Percentiles rank a stretch among this genome's conserved stretches.
phyloP scores from a whole-genome alignment of 2,797 vertebrate species.

The Limosa lapponica region DNA sequence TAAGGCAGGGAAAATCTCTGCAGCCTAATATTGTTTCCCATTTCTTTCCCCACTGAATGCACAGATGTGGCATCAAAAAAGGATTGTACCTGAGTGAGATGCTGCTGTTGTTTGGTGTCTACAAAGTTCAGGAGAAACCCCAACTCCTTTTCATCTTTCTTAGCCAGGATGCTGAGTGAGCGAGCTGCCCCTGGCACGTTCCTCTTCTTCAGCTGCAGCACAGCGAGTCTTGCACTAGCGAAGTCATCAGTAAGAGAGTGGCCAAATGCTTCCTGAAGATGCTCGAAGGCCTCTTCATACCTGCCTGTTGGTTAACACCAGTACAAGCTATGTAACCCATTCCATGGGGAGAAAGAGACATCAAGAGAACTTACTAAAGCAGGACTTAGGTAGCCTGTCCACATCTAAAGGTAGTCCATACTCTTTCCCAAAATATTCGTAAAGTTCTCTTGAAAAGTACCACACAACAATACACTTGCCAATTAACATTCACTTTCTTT shows the following conservation, averaged over 20 bases:
- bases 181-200: conserved; percentile 74
- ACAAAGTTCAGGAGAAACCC: conserved; percentile 84
- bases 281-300: conserved; percentile 78
- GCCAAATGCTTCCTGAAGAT: conserved; percentile 83
- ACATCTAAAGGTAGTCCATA: not conserved
- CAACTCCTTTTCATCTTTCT: conserved; percentile 78
- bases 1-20: not conserved
- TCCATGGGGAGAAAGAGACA: not conserved
- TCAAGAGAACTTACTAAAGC: not conserved
- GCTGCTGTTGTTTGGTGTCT: conserved; percentile 77
- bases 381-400: not conserved
- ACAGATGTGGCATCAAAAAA: not conserved
- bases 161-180: conserved; percentile 82
- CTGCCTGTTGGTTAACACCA: conserved; percentile 77
- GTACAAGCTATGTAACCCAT: not conserved
- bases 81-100: conserved; percentile 82
- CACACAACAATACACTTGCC: not conserved
- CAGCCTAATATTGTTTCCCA: not conserved
- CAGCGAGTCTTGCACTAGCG: conserved; percentile 83
- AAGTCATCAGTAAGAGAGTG: conserved; percentile 76
- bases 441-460: not conserved
- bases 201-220: conserved; percentile 85
- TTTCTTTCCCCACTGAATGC: not conserved
- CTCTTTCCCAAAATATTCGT: not conserved
- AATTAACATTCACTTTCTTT: not conserved